phyloP scores from a whole-genome alignment of 1,140 invertebrate genomes.

The Cherax destructor region DNA sequence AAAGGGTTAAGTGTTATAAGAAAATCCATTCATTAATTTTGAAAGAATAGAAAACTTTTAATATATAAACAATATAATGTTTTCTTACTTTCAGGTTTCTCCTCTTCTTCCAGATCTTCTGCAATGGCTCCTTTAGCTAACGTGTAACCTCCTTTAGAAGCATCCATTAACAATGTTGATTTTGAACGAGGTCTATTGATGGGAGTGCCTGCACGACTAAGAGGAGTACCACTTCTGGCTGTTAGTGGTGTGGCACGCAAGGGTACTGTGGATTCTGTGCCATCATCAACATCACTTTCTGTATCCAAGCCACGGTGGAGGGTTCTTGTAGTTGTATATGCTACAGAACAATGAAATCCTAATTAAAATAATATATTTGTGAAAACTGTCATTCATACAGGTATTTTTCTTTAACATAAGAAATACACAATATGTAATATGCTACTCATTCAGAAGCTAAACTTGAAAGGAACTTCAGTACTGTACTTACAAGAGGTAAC shows the following conservation, averaged over 20 bases:
- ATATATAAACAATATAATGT: not conserved
- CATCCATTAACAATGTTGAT: conserved; percentile 3
- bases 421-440: not conserved
- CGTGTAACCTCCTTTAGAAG: conserved; percentile 42
- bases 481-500: conserved; percentile 34
- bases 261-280: conserved; percentile 45
- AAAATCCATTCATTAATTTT: no score
- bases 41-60: not conserved
- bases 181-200: not conserved
- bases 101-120: conserved; percentile 59
- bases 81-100: conserved; percentile 23
- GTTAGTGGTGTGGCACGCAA: conserved; percentile 45
- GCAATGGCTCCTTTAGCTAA: conserved; percentile 60
- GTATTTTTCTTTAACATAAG: not conserved
- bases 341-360: not conserved
- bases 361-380: not conserved
- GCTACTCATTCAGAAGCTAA: not conserved
- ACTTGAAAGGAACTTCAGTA: not conserved
- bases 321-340: conserved; percentile 52
- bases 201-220: conserved; percentile 13
- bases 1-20: not conserved
- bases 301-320: conserved; percentile 45
- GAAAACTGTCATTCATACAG: not conserved
- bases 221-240: conserved; percentile 41
- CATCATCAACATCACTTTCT: conserved; percentile 57